Evolutionary conservation across 2,888 invertebrate species (phyloP).

Genomic region (Sympetrum striolatum): DNA sequence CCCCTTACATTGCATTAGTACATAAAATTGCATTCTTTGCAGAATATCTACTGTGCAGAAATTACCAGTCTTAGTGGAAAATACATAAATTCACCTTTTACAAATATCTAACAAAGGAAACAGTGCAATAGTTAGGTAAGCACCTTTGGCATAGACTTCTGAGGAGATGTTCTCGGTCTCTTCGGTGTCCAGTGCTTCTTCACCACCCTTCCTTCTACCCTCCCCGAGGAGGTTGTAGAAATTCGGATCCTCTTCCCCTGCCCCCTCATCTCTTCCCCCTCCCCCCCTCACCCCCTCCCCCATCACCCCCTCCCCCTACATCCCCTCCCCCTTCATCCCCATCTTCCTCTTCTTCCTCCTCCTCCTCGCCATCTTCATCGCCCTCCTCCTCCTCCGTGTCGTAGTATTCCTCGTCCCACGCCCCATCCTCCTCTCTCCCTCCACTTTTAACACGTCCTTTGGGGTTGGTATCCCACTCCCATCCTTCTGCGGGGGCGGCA

Average conservation of each 20-base stretch:
- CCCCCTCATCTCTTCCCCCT: background rate
- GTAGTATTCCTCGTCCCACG: background rate
- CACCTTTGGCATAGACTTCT: constrained; percentile 16
- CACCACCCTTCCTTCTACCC: background rate
- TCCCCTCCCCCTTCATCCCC: background rate
- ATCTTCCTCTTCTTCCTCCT: background rate
- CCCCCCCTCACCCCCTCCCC: background rate
- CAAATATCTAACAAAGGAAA: background rate
- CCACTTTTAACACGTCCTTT: background rate
- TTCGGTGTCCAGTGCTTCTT: constrained; percentile 71
- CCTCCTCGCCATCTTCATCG: background rate
- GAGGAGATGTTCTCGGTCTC: constrained; percentile 71
- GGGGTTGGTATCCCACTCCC: background rate
- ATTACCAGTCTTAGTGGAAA: background rate
- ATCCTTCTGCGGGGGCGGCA: constrained; percentile 61
- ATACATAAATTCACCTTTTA: background rate
- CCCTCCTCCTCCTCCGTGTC: background rate
- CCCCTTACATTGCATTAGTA: no score
- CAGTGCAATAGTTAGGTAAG: background rate
- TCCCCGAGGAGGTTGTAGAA: background rate
- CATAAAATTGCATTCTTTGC: no score
- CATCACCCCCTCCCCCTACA: background rate
- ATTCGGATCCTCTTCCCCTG: constrained; percentile 52
- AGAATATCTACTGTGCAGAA: no score
- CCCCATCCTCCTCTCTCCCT: background rate